Conservation (phyloP, 2,888 invertebrate species). For the Ichneumoninae sp. region DNA sequence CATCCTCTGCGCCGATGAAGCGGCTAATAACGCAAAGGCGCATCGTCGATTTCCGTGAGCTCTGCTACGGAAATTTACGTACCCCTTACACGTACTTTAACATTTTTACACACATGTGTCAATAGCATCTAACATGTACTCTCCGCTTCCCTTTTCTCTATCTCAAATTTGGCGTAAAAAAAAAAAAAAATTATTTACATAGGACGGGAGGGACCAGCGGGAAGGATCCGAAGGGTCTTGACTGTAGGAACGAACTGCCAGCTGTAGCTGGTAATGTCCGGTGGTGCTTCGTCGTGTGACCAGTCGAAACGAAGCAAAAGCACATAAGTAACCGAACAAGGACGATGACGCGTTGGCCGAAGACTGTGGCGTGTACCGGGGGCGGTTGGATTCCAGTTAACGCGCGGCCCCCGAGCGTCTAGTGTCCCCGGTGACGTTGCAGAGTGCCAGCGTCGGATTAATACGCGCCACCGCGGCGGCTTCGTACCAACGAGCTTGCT, state of each 20-base stretch:
- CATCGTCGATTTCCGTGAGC: too few relatives aligned
- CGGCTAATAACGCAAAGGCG: too few relatives aligned
- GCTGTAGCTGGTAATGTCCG: slow-evolving; percentile 24
- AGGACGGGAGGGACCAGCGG: background rate
- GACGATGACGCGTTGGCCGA: slow-evolving; percentile 43
- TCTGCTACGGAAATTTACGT: too few relatives aligned
- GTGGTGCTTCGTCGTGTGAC: slow-evolving; percentile 9
- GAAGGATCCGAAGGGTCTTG: background rate
- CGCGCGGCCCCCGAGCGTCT: slow-evolving; percentile 54
- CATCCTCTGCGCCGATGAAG: too few relatives aligned
- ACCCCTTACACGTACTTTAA: too few relatives aligned
- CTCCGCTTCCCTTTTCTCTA: background rate
- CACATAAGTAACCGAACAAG: slow-evolving; percentile 25
- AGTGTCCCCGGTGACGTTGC: slow-evolving; percentile 11
- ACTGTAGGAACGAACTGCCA: background rate
- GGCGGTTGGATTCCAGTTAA: slow-evolving; percentile 49
- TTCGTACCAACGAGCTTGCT: slow-evolving; percentile 24
- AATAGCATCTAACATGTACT: too few relatives aligned
- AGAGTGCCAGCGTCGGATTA: slow-evolving; percentile 3
- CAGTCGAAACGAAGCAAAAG: slow-evolving; percentile 8
- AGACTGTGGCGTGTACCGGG: slow-evolving; percentile 37
- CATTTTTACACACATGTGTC: too few relatives aligned
- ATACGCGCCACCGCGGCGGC: slow-evolving; percentile 29
- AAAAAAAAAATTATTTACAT: background rate
- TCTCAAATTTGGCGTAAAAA: background rate